Percentiles rank a stretch among this genome's conserved stretches.
Evolutionary conservation across 1,140 invertebrate species (phyloP).

Genomic region (Bicyclus anynana): DNA sequence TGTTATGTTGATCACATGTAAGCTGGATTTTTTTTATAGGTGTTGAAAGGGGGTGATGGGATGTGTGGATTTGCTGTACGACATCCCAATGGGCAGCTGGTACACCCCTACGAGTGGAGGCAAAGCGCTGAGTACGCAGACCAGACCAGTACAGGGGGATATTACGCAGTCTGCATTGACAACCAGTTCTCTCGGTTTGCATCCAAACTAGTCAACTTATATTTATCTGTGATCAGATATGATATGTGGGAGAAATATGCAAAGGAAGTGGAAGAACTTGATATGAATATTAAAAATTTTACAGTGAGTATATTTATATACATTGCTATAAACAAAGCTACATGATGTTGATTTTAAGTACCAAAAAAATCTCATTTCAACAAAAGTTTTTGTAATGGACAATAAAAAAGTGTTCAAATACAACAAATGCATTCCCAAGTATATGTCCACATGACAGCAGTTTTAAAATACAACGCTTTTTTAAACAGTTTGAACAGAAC

Average conservation of each 20-base stretch:
- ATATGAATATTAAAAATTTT: conserved; percentile 93
- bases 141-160: conserved; percentile 86
- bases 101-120: conserved; percentile 94
- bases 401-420: too few species aligned
- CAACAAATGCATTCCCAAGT: too few species aligned
- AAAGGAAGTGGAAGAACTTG: conserved; percentile 91
- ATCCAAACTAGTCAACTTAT: conserved; percentile 94
- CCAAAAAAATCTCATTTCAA: too few species aligned
- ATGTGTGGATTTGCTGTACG: conserved; percentile 94
- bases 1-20: too few species aligned
- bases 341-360: too few species aligned
- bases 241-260: conserved; percentile 96
- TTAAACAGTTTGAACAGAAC: too few species aligned
- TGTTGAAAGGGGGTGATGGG: conserved; percentile 92
- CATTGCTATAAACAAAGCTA: too few species aligned
- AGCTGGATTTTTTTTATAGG: conserved; percentile 80
- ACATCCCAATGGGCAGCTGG: conserved; percentile 88
- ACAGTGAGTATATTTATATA: conserved; percentile 85
- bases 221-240: conserved; percentile 95
- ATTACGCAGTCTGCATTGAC: conserved; percentile 96
- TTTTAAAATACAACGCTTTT: too few species aligned
- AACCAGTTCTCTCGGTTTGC: conserved; percentile 96
- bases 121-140: conserved; percentile 92
- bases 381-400: too few species aligned
- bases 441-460: too few species aligned